A percentile compares a stretch with the other conserved stretches of the same genome.
Evolutionary conservation across 2,888 invertebrate species (phyloP).

Genomic region (Eutolmus rufibarbis): DNA sequence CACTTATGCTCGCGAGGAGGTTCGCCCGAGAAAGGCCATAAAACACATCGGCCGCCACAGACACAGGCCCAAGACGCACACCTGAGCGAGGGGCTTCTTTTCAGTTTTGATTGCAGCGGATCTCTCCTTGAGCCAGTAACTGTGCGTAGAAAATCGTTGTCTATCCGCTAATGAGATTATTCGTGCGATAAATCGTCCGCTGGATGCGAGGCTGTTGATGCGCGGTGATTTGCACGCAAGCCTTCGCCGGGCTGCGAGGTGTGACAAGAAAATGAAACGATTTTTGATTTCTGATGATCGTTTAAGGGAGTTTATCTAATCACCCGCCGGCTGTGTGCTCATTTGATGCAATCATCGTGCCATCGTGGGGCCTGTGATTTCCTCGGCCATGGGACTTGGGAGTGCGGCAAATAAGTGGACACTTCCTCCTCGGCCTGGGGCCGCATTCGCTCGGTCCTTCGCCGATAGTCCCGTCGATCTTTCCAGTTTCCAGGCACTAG

Average conservation of each 20-base stretch:
- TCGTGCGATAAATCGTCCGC: slow-evolving; percentile 30
- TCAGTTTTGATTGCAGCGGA: background rate
- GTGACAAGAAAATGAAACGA: slow-evolving; percentile 35
- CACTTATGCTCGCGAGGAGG: slow-evolving; percentile 40
- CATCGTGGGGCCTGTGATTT: background rate
- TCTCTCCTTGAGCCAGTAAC: slow-evolving; percentile 27
- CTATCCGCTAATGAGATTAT: slow-evolving; percentile 28
- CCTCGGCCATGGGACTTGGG: background rate
- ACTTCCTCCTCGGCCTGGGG: background rate
- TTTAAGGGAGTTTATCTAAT: slow-evolving; percentile 36
- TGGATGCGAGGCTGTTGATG: slow-evolving; percentile 4
- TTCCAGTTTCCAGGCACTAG: background rate
- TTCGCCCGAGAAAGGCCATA: slow-evolving; percentile 19
- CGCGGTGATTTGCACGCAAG: slow-evolving; percentile 18
- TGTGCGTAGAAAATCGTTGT: slow-evolving; percentile 35
- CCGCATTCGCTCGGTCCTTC: background rate
- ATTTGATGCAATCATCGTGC: slow-evolving; percentile 23
- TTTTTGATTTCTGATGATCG: slow-evolving; percentile 34
- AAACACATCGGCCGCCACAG: background rate
- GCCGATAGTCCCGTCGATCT: background rate
- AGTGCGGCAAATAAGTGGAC: slow-evolving; percentile 15
- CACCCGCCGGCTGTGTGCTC: slow-evolving; percentile 14
- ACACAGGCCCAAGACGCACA: background rate
- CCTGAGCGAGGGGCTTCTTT: slow-evolving; percentile 17
- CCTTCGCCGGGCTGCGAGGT: background rate